Evolutionary conservation across 1,140 invertebrate species (phyloP).

Genomic region (Eurytemora carolleeae): DNA sequence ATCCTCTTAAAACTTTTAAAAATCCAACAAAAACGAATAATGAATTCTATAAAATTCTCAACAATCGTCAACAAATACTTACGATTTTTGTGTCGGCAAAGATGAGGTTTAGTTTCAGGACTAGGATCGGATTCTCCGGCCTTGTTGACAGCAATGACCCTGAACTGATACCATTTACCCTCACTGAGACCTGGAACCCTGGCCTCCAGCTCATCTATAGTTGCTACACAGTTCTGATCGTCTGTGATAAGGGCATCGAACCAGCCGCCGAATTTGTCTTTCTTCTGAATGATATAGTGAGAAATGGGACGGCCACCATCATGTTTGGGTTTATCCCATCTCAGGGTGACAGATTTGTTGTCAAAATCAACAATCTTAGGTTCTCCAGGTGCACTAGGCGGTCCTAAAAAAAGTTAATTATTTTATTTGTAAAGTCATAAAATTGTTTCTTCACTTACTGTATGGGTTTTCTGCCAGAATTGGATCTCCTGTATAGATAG

Average conservation of each 20-base stretch:
- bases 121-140: conserved; percentile 83
- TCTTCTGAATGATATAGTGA: conserved; percentile 86
- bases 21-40: too few relatives aligned
- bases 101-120: conserved; percentile 14
- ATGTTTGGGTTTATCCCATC: conserved; percentile 62
- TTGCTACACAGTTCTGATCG: conserved; percentile 27
- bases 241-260: conserved; percentile 10
- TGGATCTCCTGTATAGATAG: conserved; percentile 65
- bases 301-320: conserved; percentile 77
- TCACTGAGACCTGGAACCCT: conserved; percentile 69
- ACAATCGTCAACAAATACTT: conserved; percentile 59
- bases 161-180: conserved; percentile 90
- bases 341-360: conserved; percentile 73
- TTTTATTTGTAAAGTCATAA: conserved; percentile 17
- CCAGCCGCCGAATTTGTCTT: conserved; percentile 49
- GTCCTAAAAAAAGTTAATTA: conserved; percentile 42
- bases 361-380: conserved; percentile 81
- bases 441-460: conserved; percentile 34
- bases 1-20: too few relatives aligned
- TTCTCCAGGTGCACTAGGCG: conserved; percentile 58
- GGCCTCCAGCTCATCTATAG: conserved; percentile 57
- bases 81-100: conserved; percentile 57
- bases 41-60: too few relatives aligned
- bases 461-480: conserved; percentile 96
- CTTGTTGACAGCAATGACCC: conserved; percentile 88